These are phyloP conservation scores for Panzeria rudis DNA, from an alignment of 2,888 invertebrate species.

Conservation along the genomic window DNA sequence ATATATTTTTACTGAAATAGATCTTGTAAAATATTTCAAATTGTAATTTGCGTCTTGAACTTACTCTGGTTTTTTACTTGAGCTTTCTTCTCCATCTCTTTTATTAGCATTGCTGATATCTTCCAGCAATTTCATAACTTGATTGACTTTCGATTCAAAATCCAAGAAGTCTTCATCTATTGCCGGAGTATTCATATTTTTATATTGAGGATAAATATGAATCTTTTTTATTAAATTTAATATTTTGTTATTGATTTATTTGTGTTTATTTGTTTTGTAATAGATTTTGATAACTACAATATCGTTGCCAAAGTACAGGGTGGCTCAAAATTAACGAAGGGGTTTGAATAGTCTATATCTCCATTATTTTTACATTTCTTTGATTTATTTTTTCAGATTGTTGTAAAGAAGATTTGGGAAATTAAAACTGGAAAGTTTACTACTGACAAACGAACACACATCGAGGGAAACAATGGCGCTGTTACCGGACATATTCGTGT, in stretches of 20 bases:
- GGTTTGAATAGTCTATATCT: too few relatives aligned
- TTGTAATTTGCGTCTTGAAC: neutral
- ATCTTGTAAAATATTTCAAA: neutral
- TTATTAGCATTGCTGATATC: slow-evolving; percentile 75
- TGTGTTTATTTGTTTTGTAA: neutral
- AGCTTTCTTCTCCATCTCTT: slow-evolving; percentile 67
- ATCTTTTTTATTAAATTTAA: neutral
- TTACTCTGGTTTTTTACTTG: slow-evolving; percentile 73
- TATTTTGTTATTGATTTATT: neutral
- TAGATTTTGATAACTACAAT: neutral
- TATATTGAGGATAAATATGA: slow-evolving; percentile 1
- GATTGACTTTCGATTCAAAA: slow-evolving; percentile 82
- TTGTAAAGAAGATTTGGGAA: too few relatives aligned
- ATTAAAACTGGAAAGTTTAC: too few relatives aligned
- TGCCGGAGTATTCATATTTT: slow-evolving; percentile 71
- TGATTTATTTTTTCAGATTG: too few relatives aligned
- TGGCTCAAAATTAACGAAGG: too few relatives aligned
- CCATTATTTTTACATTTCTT: too few relatives aligned
- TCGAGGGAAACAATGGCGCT: too few relatives aligned
- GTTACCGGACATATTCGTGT: too few relatives aligned
- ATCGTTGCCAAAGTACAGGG: slow-evolving; percentile 25
- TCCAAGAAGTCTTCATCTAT: slow-evolving; percentile 79
- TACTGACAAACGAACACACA: too few relatives aligned
- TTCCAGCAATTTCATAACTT: slow-evolving; percentile 80
- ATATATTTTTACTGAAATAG: slow-evolving; percentile 58